Conservation (phyloP, 2,113 vertebrate species). For the Daphoenositta chrysoptera region DNA sequence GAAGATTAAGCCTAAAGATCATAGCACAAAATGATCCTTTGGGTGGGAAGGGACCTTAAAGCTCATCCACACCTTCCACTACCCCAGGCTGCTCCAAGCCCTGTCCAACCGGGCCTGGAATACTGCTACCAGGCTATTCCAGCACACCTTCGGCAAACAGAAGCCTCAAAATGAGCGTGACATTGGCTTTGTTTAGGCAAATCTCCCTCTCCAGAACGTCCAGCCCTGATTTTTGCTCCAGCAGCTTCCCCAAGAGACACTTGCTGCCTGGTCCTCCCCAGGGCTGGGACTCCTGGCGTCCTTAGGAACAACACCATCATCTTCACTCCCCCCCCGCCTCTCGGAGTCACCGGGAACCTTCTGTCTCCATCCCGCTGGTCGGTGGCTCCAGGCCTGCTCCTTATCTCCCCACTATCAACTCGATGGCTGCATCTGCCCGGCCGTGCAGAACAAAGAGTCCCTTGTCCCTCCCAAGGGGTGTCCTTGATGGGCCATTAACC, state of each 20-base stretch:
- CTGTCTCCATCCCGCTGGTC: fast-evolving
- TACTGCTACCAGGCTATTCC: fast-evolving
- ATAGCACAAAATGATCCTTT: fast-evolving
- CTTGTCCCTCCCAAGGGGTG: not conserved
- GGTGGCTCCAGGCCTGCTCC: not conserved
- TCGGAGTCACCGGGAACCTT: not conserved
- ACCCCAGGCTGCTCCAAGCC: not conserved
- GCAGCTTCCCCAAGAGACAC: not conserved
- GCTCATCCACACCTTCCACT: not conserved
- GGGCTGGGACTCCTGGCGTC: not conserved
- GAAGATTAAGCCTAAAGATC: not conserved
- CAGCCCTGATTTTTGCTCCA: not conserved
- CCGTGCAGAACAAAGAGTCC: not conserved
- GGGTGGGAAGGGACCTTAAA: not conserved
- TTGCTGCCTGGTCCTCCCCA: not conserved
- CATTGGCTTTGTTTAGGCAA: too few relatives aligned
- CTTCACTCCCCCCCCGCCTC: not conserved
- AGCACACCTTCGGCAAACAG: not conserved
- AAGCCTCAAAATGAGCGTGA: fast-evolving
- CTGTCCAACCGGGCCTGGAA: not conserved
- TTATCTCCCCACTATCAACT: not conserved
- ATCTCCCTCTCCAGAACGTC: not conserved
- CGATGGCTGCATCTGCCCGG: fast-evolving
- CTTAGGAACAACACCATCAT: not conserved
- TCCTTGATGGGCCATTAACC: not conserved